These are phyloP conservation scores for Chloroclystis v-ata DNA, from an alignment of 2,888 invertebrate genomes.

Conservation along the genomic window DNA sequence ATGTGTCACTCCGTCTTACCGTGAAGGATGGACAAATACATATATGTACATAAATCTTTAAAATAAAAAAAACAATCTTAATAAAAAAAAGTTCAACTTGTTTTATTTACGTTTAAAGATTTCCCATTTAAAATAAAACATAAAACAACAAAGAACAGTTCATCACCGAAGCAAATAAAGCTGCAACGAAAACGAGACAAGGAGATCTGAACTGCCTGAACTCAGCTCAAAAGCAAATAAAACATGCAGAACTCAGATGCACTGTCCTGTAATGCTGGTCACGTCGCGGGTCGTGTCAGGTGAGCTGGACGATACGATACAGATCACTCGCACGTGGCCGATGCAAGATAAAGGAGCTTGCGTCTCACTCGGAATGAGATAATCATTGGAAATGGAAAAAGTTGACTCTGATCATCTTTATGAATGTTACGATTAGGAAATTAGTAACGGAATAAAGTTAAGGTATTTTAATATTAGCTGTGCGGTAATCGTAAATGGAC, in stretches of 20 bases:
- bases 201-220: not conserved
- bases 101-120: no score
- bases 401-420: not conserved
- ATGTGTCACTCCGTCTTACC: no score
- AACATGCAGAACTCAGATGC: slow-evolving; percentile 7
- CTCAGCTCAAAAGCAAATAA: slow-evolving; percentile 3
- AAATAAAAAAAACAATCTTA: no score
- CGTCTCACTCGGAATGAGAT: slow-evolving; percentile 1
- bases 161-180: not conserved
- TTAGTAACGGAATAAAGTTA: not conserved
- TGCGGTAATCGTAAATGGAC: no score
- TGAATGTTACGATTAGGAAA: not conserved
- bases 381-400: not conserved
- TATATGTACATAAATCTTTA: no score
- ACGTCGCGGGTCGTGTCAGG: slow-evolving; percentile 58
- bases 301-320: slow-evolving; percentile 51
- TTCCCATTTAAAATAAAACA: no score
- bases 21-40: no score
- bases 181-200: not conserved
- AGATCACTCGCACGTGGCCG: slow-evolving; percentile 58
- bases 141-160: no score
- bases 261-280: slow-evolving; percentile 40
- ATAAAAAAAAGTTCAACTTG: no score
- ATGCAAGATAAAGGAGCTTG: slow-evolving; percentile 26
- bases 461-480: no score